Evolutionary conservation across 1,140 invertebrate genomes (phyloP).

Genomic region (Orius laevigatus): DNA sequence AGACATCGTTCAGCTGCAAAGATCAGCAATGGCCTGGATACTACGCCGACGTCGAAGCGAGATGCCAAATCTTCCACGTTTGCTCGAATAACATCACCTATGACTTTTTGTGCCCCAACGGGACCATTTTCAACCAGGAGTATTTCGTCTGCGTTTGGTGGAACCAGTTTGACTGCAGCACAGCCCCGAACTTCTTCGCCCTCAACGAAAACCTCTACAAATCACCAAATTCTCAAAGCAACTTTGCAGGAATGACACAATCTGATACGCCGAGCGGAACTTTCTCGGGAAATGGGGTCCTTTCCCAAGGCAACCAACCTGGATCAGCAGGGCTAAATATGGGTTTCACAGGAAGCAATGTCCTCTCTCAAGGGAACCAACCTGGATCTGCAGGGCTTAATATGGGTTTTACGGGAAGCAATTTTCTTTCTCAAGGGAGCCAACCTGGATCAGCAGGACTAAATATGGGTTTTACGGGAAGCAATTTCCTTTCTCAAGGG

Average conservation of each 20-base stretch:
- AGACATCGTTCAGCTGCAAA: constrained; percentile 59
- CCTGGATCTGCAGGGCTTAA: too few species aligned
- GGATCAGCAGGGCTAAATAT: too few species aligned
- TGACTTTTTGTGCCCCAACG: constrained; percentile 77
- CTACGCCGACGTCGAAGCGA: constrained; percentile 65
- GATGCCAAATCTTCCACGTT: constrained; percentile 75
- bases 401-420: constrained; percentile 20
- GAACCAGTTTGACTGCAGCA: constrained; percentile 70
- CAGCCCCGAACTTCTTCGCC: constrained; percentile 48
- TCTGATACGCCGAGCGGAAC: too few species aligned
- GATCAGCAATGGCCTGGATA: constrained; percentile 63
- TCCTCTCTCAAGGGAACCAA: too few species aligned
- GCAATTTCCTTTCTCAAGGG: too few species aligned
- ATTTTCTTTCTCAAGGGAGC: constrained; percentile 19
- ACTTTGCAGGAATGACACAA: too few species aligned
- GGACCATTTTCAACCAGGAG: constrained; percentile 73
- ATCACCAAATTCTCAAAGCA: too few species aligned
- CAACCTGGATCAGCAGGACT: constrained; percentile 17
- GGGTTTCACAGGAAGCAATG: too few species aligned
- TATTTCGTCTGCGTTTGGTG: constrained; percentile 79
- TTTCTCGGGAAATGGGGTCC: too few species aligned
- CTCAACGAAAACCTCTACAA: constrained; percentile 66
- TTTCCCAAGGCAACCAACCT: too few species aligned
- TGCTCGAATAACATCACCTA: constrained; percentile 64
- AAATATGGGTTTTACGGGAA: too few species aligned